These are phyloP conservation scores for Pygoscelis antarcticus DNA, from an alignment of 2,113 vertebrate species.

Conservation along the genomic window DNA sequence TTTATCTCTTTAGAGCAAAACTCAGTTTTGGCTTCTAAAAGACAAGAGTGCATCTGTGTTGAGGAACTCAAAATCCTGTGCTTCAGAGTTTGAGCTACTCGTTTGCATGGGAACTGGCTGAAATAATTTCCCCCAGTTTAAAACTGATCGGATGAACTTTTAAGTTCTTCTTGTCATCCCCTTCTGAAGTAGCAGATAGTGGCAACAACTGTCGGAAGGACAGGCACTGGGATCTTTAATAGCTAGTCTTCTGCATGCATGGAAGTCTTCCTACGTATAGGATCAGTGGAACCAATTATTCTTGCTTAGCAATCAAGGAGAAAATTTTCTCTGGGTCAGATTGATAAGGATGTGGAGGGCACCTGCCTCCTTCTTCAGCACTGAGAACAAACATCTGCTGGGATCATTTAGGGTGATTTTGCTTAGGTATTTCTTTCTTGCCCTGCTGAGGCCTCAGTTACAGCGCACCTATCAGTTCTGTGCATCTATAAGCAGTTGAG, in stretches of 20 bases:
- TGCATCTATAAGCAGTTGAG: not conserved
- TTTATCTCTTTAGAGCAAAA: not conserved
- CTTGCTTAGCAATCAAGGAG: not conserved
- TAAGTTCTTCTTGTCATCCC: not conserved
- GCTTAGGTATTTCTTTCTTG: not conserved
- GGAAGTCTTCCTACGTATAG: not conserved
- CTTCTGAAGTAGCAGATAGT: not conserved
- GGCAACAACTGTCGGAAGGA: not conserved
- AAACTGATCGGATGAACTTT: not conserved
- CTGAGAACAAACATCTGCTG: not conserved
- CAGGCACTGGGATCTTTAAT: not conserved
- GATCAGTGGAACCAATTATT: not conserved
- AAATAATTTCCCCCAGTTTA: not conserved
- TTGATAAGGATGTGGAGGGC: not conserved
- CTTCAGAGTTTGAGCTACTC: not conserved
- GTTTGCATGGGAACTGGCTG: not conserved
- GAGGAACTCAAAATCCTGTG: not conserved
- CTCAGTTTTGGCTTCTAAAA: not conserved
- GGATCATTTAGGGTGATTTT: not conserved
- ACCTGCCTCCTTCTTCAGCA: not conserved
- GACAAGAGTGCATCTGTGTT: not conserved
- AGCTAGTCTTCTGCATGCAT: not conserved
- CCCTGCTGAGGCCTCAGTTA: not conserved
- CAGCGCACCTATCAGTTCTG: not conserved
- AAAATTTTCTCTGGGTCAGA: not conserved